Base-by-base conservation (phyloP, 2,797 vertebrate genomes). In the Loriculus beryllinus region DNA sequence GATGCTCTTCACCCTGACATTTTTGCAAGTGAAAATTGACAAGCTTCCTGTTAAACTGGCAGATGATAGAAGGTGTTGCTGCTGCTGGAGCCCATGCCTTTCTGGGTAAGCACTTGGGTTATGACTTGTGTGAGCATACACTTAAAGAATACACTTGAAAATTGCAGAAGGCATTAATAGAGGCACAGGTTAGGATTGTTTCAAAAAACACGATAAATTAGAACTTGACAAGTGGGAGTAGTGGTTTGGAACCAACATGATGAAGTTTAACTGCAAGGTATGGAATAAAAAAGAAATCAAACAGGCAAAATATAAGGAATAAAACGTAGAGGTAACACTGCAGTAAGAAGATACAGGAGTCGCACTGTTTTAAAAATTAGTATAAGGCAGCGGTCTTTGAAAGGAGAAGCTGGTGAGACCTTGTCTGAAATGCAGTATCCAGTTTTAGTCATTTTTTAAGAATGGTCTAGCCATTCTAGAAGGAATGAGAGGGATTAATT, bases 201-300 rank as follows among this genome's bases (percentile, higher is more conserved):
- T 71, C 81, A 54, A 52, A 42, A 33, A 83, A 37, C 9, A 15
- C 1, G 2, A 33, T 76, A 67, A 71, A 56, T 57, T 18, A 56
- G 42, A 74, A 84, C 31, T 51, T 96, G 33, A 39, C 17, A 63
- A 77, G 28, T 68, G 23, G 71, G 59, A 84, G 11, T 63, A 79
- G 43, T 26, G 22, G 8, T 48, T 0, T 2, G 16, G 9, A 68
- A 48, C 74, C 12, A 52, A 10, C 22, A 7, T 43, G 31, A 28
- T 60, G 19, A 74, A 63, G 59, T 45, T 82, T 70, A 74, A 48
- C 42, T 79, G 43, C 18, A 64, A 85, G 20, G 5, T 47, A 9
- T 21, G 14, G 29, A 85, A 28, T 15, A 26, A 48, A 29, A 35
- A 87, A 63, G 40, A 75, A 81, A 82, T 76, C 17, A 49, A 93